A percentile compares a stretch with the other conserved stretches of the same genome.
Evolutionary conservation across 2,797 vertebrate species (phyloP).

Genomic region (Silurus aristotelis): DNA sequence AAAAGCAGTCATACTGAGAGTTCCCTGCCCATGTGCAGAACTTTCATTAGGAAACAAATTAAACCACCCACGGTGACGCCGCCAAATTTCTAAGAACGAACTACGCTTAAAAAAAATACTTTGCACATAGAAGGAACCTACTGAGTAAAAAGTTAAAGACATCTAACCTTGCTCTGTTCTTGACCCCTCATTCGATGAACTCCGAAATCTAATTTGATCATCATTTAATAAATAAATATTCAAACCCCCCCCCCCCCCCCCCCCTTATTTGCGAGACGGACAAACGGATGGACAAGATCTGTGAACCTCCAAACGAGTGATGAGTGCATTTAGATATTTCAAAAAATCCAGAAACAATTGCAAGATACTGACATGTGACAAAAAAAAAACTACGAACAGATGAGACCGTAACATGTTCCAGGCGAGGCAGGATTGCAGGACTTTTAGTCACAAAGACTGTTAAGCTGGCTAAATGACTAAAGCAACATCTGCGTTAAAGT

Average conservation of each 20-base stretch:
- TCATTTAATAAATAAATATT: too few relatives aligned
- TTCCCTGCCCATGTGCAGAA: background rate
- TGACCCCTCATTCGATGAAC: background rate
- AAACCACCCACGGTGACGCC: background rate
- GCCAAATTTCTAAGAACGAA: background rate
- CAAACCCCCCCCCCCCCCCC: too few relatives aligned
- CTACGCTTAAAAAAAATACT: background rate
- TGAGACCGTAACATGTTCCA: background rate
- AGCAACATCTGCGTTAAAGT: background rate
- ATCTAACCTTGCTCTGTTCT: background rate
- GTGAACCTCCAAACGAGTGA: too few relatives aligned
- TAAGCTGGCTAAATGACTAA: conserved; percentile 1
- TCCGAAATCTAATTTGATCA: background rate
- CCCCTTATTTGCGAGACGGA: too few relatives aligned
- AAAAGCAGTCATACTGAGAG: background rate
- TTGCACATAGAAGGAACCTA: background rate
- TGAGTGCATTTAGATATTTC: too few relatives aligned
- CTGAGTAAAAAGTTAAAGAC: background rate
- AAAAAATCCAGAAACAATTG: background rate
- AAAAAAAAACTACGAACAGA: background rate
- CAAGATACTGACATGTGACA: background rate
- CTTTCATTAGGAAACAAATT: background rate
- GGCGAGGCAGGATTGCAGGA: background rate
- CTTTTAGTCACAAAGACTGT: background rate
- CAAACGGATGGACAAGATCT: too few relatives aligned